phyloP scores from a whole-genome alignment of 2,113 vertebrate species.

The Gopherus evgoodei region DNA sequence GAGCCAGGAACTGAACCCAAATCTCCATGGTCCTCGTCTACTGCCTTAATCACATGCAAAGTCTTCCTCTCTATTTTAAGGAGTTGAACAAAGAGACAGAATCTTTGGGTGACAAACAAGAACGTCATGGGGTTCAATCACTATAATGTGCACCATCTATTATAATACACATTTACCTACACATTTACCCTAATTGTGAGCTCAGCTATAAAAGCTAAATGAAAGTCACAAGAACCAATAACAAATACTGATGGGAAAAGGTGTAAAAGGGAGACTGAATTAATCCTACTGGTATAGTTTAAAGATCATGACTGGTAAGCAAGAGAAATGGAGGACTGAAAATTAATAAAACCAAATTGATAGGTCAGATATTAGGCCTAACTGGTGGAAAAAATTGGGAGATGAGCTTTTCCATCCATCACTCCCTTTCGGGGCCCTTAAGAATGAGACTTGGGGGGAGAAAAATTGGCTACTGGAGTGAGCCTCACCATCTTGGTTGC shows the following conservation, averaged over 20 bases:
- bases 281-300: not conserved
- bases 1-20: not conserved
- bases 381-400: too few relatives aligned
- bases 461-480: too few relatives aligned
- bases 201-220: not conserved
- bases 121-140: not conserved
- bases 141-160: not conserved
- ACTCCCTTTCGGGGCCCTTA: too few relatives aligned
- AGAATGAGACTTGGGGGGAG: too few relatives aligned
- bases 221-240: not conserved
- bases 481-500: not conserved
- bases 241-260: not conserved
- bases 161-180: not conserved
- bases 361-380: too few relatives aligned
- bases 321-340: too few relatives aligned
- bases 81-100: not conserved
- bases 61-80: not conserved
- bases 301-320: not conserved
- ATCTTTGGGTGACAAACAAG: fast-evolving
- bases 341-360: too few relatives aligned
- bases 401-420: too few relatives aligned
- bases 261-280: not conserved
- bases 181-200: not conserved
- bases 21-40: not conserved
- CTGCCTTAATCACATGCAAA: not conserved